Conservation (phyloP, 2,113 vertebrate genomes). For the Mionectes macconnelli region DNA sequence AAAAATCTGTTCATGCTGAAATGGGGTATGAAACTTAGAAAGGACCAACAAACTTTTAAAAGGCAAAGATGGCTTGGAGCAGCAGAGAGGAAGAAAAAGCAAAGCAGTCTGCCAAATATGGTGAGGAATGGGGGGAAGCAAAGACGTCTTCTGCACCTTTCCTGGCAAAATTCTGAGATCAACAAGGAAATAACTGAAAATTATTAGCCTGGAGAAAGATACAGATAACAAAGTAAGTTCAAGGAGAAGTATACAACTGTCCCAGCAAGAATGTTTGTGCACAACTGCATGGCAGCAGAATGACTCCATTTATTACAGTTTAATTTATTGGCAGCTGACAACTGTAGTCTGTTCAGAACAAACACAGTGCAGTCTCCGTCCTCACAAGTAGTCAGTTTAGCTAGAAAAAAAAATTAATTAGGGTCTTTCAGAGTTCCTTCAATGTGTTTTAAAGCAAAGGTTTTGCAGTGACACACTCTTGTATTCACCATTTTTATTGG, state of each 20-base stretch:
- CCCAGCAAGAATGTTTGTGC: background rate
- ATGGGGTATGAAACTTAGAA: background rate
- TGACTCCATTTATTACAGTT: constrained; percentile 3
- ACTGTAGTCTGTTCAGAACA: background rate
- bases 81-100: background rate
- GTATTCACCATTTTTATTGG: background rate
- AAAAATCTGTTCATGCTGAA: background rate
- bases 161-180: background rate
- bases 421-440: background rate
- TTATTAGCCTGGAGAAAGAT: constrained; percentile 1
- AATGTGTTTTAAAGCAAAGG: background rate
- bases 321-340: constrained; percentile 35
- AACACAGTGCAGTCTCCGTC: background rate
- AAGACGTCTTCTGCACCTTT: background rate
- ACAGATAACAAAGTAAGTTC: background rate
- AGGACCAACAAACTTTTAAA: background rate
- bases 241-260: background rate
- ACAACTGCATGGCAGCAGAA: fast-evolving
- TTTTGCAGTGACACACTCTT: background rate
- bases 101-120: background rate
- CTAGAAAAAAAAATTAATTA: background rate
- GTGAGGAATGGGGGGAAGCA: background rate
- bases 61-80: background rate
- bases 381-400: background rate
- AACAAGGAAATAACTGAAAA: constrained; percentile 3